phyloP scores from a whole-genome alignment of 2,888 invertebrate species.

The Silvanus unidentatus region DNA sequence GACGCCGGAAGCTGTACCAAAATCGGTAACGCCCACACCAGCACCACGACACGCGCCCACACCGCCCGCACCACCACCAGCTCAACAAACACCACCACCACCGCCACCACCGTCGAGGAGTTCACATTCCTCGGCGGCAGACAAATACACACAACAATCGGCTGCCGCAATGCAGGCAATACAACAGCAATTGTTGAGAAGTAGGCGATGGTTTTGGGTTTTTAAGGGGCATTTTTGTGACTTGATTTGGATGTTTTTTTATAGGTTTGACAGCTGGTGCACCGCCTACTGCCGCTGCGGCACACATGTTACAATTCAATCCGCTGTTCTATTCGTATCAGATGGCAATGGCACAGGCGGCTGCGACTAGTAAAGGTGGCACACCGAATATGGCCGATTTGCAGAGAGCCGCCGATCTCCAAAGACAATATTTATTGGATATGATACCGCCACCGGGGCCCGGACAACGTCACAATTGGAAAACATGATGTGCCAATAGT shows the following conservation, averaged over 20 bases:
- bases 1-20: conserved; percentile 49
- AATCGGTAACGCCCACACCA: conserved; percentile 51
- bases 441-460: conserved; percentile 73
- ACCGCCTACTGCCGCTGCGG: conserved; percentile 70
- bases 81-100: conserved; percentile 44
- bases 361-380: conserved; percentile 33
- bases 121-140: conserved; percentile 33
- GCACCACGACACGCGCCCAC: conserved; percentile 50
- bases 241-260: conserved; percentile 12
- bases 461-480: conserved; percentile 56
- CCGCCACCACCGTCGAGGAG: conserved; percentile 34
- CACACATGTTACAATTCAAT: conserved; percentile 84
- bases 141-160: conserved; percentile 47
- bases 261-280: conserved; percentile 54
- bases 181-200: conserved; percentile 78
- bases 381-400: conserved; percentile 64
- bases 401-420: conserved; percentile 81
- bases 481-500: conserved; percentile 51
- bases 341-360: conserved; percentile 75
- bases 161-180: conserved; percentile 77
- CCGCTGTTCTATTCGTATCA: conserved; percentile 86
- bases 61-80: conserved; percentile 49
- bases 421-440: conserved; percentile 92
- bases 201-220: conserved; percentile 48
- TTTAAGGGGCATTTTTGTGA: background rate